Evolutionary conservation across 1,140 invertebrate genomes (phyloP).

Genomic region (Teleogryllus occipitalis): DNA sequence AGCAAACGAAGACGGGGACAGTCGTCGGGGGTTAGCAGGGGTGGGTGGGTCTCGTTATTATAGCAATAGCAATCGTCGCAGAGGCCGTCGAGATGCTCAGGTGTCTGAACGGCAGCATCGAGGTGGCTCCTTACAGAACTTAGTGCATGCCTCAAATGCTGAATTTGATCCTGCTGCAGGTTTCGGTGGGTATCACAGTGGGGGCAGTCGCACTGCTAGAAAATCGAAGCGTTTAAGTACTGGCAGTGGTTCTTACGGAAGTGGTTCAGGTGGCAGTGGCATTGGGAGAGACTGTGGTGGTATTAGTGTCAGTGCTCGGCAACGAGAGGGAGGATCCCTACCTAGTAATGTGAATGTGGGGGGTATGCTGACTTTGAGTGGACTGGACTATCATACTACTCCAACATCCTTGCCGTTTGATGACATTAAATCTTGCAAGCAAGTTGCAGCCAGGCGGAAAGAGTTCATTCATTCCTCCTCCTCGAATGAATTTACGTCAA

Average conservation of each 20-base stretch:
- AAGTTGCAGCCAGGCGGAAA: conserved; percentile 4
- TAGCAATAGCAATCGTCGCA: conserved; percentile 15
- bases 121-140: conserved; percentile 49
- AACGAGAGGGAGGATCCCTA: conserved; percentile 55
- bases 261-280: neutral
- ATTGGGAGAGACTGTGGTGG: conserved; percentile 26
- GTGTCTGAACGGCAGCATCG: conserved; percentile 45
- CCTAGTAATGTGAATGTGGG: conserved; percentile 49
- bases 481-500: conserved; percentile 13
- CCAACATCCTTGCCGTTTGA: conserved; percentile 13
- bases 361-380: conserved; percentile 17
- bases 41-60: conserved; percentile 31
- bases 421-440: neutral
- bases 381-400: conserved; percentile 11
- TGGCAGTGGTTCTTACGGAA: neutral
- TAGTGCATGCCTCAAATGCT: conserved; percentile 32
- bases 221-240: conserved; percentile 12
- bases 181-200: conserved; percentile 8
- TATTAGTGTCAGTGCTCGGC: conserved; percentile 48
- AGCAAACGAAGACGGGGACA: conserved; percentile 43
- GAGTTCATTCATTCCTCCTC: conserved; percentile 6
- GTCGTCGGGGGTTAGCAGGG: conserved; percentile 33
- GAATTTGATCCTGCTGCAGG: conserved; percentile 19
- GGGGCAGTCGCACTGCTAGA: neutral
- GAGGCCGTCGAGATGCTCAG: conserved; percentile 36